A percentile compares a stretch with the other conserved stretches of the same genome.
Conservation (phyloP, 2,888 invertebrate genomes). For the Oscheius onirici region DNA sequence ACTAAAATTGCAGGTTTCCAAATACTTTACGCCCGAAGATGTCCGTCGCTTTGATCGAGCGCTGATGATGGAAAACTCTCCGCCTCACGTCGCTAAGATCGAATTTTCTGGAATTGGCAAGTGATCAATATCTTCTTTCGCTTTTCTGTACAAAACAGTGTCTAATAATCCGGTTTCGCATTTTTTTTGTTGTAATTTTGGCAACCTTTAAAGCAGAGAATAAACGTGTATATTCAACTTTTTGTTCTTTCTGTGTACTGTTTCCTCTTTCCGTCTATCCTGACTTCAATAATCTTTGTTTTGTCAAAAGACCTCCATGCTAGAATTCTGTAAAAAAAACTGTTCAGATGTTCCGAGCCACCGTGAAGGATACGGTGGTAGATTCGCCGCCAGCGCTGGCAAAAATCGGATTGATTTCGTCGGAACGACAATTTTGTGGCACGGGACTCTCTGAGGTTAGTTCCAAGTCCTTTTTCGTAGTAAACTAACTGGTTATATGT, state of each 20-base stretch:
- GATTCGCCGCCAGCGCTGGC: background rate
- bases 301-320: background rate
- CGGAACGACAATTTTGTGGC: background rate
- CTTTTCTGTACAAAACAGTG: background rate
- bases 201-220: too few species aligned
- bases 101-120: background rate
- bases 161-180: background rate
- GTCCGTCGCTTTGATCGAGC: constrained; percentile 36
- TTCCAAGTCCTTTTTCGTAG: too few species aligned
- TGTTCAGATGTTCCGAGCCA: background rate
- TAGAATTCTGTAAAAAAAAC: too few species aligned
- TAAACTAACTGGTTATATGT: too few species aligned
- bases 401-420: background rate
- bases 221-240: background rate
- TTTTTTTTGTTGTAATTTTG: background rate
- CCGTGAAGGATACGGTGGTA: background rate
- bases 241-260: background rate
- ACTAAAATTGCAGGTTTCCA: background rate
- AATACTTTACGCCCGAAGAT: constrained; percentile 37
- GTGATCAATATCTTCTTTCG: background rate
- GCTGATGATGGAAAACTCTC: constrained; percentile 23
- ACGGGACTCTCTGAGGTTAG: constrained; percentile 1
- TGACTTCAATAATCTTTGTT: too few species aligned
- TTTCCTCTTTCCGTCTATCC: background rate
- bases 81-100: background rate